Evolutionary conservation across 2,888 invertebrate species (phyloP).

Genomic region (Margaritifera margaritifera): DNA sequence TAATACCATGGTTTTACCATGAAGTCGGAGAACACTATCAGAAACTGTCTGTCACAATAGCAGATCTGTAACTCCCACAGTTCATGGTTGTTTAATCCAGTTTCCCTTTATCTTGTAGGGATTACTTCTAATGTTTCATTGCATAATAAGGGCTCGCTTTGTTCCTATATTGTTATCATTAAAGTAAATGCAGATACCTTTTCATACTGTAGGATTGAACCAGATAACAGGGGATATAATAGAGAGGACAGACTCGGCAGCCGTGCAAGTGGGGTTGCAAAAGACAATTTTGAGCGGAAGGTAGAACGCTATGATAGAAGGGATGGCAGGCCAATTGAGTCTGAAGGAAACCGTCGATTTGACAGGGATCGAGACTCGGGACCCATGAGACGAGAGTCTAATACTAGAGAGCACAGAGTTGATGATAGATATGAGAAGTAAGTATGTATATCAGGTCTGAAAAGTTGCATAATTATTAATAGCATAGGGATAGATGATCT

Average conservation of each 20-base stretch:
- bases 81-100: no score
- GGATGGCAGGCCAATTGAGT: constrained; percentile 23
- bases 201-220: constrained; percentile 13
- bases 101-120: no score
- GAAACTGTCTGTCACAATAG: no score
- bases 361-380: constrained; percentile 22
- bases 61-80: no score
- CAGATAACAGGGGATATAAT: constrained; percentile 7
- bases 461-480: no score
- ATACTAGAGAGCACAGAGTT: constrained; percentile 23
- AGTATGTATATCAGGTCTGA: neutral
- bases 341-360: constrained; percentile 6
- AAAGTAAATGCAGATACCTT: neutral
- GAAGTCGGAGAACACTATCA: no score
- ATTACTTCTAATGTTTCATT: no score
- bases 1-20: no score
- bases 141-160: no score
- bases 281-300: constrained; percentile 29
- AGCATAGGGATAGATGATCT: no score
- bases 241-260: neutral
- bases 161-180: no score
- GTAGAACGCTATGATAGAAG: constrained; percentile 51
- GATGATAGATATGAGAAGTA: constrained; percentile 36
- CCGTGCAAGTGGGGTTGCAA: constrained; percentile 8
- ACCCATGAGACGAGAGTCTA: constrained; percentile 34